Evolutionary conservation across 1,140 invertebrate genomes (phyloP), one percentile per base, ranked within the genome.

Genomic region (Gryon sp.): DNA sequence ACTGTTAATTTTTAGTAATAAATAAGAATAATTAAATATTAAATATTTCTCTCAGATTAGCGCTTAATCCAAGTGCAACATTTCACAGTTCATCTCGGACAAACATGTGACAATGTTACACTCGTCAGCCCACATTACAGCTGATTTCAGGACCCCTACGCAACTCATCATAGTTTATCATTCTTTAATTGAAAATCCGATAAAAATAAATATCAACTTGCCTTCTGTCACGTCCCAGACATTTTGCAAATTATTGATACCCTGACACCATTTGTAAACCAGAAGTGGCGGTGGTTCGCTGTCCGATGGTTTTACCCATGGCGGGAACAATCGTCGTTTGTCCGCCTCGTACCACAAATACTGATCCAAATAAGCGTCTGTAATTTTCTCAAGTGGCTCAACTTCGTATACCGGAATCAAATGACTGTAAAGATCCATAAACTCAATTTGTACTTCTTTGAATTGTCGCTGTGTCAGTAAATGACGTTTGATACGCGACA

Each of bases 321-420:
- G 96, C 36, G 99, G 99, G 81, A 99, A 98, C 2, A 99, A 89
- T 18, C 97, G 88, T 16, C 99, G 90, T 84, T 99, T 99, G 86
- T 99, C 99, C 0, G 99, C 98, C 89, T 99, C 99, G 86, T 99
- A 99, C 98, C 98, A 99, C 4, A 99, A 87, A 89, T 99, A 99
- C 87, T 99, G 99, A 91, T 99, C 98, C 18, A 99, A 89, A 88
- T 99, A 99, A n/a, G 99, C 99, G 87, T 99, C 99, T 0, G 98
- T 99, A 16, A 99, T 99, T 89, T 99, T 99, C 87, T 99, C 99
- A 5, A 99, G 89, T 0, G 99, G 98, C 83, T 99, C 98, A 11
- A 99, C 97, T 84, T 99, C 98, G 84, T 99, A 99, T 0, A 99
- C 98, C 0, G 99, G 98, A 53, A 99, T 98, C 40, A 99, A 86